Evolutionary conservation across 2,888 invertebrate species (phyloP).

Genomic region (Nowickia ferox): DNA sequence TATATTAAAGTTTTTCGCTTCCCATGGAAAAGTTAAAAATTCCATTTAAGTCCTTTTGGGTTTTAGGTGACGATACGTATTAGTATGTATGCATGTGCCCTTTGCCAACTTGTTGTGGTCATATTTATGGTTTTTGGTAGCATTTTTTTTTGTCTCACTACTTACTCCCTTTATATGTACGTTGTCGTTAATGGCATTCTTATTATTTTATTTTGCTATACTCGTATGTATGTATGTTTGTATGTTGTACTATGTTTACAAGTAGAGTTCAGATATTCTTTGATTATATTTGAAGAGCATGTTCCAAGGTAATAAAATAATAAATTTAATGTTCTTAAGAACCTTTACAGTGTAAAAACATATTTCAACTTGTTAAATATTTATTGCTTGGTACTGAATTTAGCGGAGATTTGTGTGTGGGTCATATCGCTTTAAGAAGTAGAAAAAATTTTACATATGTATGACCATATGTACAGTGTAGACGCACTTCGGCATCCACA

Average conservation of each 20-base stretch:
- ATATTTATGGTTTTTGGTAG: constrained; percentile 24
- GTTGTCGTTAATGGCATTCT: constrained; percentile 31
- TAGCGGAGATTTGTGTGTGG: background rate
- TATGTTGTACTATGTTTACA: background rate
- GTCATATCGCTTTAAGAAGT: background rate
- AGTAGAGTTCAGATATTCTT: background rate
- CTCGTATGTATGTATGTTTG: constrained; percentile 11
- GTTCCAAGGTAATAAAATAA: constrained; percentile 47
- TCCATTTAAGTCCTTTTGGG: too few species aligned
- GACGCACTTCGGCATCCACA: too few species aligned
- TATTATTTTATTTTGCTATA: constrained; percentile 18
- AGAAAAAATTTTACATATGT: background rate
- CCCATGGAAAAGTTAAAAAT: too few species aligned
- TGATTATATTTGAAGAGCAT: constrained; percentile 34
- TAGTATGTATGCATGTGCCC: constrained; percentile 11
- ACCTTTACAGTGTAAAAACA: background rate
- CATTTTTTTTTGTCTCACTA: background rate
- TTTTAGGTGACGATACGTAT: too few species aligned
- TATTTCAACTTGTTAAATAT: background rate
- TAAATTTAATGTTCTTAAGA: constrained; percentile 31
- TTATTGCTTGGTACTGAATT: background rate
- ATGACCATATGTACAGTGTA: too few species aligned
- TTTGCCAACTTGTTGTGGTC: constrained; percentile 44
- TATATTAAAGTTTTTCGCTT: too few species aligned
- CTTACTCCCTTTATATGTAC: constrained; percentile 20